Percentiles rank a stretch among this genome's conserved stretches.
Evolutionary conservation across 1,140 invertebrate species (phyloP).

Genomic region (Lordiphosa collinella): DNA sequence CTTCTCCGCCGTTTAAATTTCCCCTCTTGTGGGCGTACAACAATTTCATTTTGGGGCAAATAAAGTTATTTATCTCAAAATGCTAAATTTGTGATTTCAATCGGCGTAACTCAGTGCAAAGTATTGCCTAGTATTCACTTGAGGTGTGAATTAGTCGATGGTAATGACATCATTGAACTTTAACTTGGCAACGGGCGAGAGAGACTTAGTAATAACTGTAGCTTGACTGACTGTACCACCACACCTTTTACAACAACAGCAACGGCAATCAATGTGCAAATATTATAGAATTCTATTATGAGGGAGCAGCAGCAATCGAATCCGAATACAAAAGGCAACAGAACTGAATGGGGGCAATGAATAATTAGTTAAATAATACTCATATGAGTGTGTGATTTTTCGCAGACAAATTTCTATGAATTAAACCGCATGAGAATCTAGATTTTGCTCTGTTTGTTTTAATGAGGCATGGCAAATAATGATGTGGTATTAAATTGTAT

Average conservation of each 20-base stretch:
- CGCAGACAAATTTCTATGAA: constrained; percentile 65
- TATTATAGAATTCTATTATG: constrained; percentile 60
- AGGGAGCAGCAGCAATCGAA: constrained; percentile 25
- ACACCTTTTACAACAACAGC: constrained; percentile 49
- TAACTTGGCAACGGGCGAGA: constrained; percentile 58
- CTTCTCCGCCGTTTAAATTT: background rate
- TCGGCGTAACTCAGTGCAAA: constrained; percentile 28
- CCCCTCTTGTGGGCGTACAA: constrained; percentile 6
- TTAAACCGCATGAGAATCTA: constrained; percentile 20
- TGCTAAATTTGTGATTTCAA: constrained; percentile 51
- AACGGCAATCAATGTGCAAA: constrained; percentile 47
- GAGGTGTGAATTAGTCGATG: constrained; percentile 69
- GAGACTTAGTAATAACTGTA: constrained; percentile 56
- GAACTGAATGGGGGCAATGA: constrained; percentile 51
- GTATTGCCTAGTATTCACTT: constrained; percentile 57
- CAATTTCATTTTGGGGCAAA: constrained; percentile 59
- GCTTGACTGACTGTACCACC: constrained; percentile 60
- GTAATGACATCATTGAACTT: constrained; percentile 77
- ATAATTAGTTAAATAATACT: constrained; percentile 43
- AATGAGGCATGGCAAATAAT: constrained; percentile 51
- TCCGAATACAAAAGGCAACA: constrained; percentile 26
- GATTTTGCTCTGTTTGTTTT: constrained; percentile 67
- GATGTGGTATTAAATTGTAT: constrained; percentile 20
- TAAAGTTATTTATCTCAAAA: constrained; percentile 68
- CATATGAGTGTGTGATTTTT: constrained; percentile 23